Evolutionary conservation across 1,140 invertebrate species (phyloP), one percentile per base, ranked within the genome.

Genomic region (Zophobas morio): DNA sequence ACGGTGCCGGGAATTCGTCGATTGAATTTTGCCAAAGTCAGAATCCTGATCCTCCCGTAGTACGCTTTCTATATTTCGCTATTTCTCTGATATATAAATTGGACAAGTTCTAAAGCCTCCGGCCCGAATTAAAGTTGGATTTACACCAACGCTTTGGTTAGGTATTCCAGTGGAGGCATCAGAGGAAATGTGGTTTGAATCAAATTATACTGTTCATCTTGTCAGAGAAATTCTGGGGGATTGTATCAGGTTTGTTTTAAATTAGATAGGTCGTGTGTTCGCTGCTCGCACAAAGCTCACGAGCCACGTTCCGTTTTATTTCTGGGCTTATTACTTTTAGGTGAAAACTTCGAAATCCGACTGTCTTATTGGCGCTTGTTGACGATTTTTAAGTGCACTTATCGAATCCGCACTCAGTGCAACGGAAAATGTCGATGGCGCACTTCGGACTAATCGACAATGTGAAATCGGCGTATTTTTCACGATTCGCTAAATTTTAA

Each of bases 171-270:
- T 57, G 74, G 74, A 76, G 56, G 78, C 77, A 79, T 81, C 75
- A 80, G 63, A 79, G 78, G 78, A 81, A 81, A 81, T 81, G 81
- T 56, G 79, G 81, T 79, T 80, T 77, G 77, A 81, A 83, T 83
- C 82, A 80, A 83, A 83, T 83, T 83, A 83, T 82, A 70, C 77
- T 81, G 75, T 78, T 79, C 81, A 77, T 81, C 81, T 82, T 81
- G 81, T 81, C 79, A 75, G 73, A 79, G 79, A 80, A 79, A 82
- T 81, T 81, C 66, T 70, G 36, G 70, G 51, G 78, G 76, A 79
- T 82, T 81, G 81, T 78, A 81, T 82, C 79, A 78, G 78, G 72
- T 79, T 80, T 81, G 78, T 79, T 79, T 76, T 76, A 73, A 79
- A 79, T 81, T 81, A 77, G 76, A 81, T 74, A 46, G 75, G 54